These are phyloP conservation scores for Hystrix cristata DNA, from an alignment of 2,113 vertebrate genomes.

Conservation along the genomic window DNA sequence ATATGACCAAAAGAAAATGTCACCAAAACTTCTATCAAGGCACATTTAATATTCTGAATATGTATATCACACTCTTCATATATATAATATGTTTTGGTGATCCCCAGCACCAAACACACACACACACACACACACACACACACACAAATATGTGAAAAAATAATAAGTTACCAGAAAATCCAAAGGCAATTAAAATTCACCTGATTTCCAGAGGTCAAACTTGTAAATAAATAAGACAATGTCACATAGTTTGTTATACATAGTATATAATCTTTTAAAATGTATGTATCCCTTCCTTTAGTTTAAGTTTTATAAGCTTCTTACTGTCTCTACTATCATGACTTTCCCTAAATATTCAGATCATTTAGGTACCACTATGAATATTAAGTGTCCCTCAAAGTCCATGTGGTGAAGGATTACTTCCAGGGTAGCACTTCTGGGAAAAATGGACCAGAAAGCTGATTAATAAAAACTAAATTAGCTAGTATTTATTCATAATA, in stretches of 20 bases:
- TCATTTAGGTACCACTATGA: not conserved
- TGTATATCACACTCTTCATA: not conserved
- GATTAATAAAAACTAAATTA: not conserved
- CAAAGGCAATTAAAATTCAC: not conserved
- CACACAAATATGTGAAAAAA: not conserved
- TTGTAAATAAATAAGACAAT: conserved; percentile 23
- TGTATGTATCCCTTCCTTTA: not conserved
- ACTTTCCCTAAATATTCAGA: not conserved
- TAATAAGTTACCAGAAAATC: conserved; percentile 4
- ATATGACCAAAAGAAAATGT: not conserved
- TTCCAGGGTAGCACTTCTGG: not conserved
- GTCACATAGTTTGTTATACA: not conserved
- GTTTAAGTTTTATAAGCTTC: not conserved
- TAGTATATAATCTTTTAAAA: not conserved
- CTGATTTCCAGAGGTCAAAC: conserved; percentile 7
- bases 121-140: not conserved
- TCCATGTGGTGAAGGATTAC: not conserved
- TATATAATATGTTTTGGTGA: not conserved
- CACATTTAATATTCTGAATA: not conserved
- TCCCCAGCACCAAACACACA: not conserved
- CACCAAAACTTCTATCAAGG: not conserved
- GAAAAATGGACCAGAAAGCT: not conserved
- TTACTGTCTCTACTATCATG: not conserved
- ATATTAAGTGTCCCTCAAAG: not conserved
- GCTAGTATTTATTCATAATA: not conserved